These are phyloP conservation scores for Furcifer pardalis DNA, from an alignment of 2,797 vertebrate species.

Conservation along the genomic window DNA sequence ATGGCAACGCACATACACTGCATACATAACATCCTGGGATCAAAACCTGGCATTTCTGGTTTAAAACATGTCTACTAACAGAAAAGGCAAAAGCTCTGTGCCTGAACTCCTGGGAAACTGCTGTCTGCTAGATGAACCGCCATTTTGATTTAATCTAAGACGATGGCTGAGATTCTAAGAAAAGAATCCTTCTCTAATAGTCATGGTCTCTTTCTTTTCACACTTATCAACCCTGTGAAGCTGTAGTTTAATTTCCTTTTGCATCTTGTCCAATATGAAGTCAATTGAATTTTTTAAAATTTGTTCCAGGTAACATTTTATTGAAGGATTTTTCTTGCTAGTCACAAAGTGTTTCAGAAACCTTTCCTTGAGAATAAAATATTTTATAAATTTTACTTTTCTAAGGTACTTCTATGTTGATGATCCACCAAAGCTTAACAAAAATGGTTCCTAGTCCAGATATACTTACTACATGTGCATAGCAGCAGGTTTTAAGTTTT, in stretches of 20 bases:
- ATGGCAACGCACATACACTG: neutral
- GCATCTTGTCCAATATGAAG: constrained; percentile 50
- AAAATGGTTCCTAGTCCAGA: constrained; percentile 52
- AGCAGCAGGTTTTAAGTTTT: constrained; percentile 27
- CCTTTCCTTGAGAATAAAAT: constrained; percentile 52
- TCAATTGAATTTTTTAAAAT: constrained; percentile 36
- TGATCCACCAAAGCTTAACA: neutral
- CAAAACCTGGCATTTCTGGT: neutral
- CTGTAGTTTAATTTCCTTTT: constrained; percentile 46
- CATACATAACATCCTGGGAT: neutral
- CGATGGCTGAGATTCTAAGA: neutral
- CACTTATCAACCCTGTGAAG: constrained; percentile 51
- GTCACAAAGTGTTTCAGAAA: constrained; percentile 41
- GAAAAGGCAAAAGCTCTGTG: neutral
- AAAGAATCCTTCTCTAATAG: neutral
- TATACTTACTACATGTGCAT: constrained; percentile 45
- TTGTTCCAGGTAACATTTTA: neutral
- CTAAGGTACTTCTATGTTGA: constrained; percentile 53
- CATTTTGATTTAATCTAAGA: neutral
- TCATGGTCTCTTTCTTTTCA: neutral
- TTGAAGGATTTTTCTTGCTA: constrained; percentile 14
- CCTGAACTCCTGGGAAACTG: neutral
- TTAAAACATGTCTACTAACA: neutral
- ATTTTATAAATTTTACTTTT: constrained; percentile 35
- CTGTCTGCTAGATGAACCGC: neutral